Conservation (phyloP, 2,797 vertebrate species). For the Sebastes dallii region DNA sequence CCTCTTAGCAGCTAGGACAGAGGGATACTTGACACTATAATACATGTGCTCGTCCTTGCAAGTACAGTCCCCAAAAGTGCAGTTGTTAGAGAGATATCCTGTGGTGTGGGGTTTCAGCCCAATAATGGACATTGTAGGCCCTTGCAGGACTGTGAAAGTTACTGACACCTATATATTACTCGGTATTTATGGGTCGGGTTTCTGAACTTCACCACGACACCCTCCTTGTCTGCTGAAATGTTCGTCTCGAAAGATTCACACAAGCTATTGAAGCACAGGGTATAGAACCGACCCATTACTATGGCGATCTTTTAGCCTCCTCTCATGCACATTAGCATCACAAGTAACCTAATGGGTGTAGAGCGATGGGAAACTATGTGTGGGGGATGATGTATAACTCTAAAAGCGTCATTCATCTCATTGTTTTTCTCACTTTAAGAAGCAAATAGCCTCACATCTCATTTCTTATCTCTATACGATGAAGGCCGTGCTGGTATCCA, state of each 20-base stretch:
- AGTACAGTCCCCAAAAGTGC: constrained; percentile 7
- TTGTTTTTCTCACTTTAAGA: constrained; percentile 1
- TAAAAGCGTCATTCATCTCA: not conserved
- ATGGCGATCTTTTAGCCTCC: not conserved
- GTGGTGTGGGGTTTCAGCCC: constrained; percentile 23
- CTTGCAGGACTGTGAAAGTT: constrained; percentile 32
- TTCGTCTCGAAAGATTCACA: not conserved
- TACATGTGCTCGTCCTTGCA: constrained; percentile 9
- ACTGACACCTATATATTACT: constrained; percentile 33
- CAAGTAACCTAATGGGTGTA: not conserved
- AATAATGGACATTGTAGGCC: constrained; percentile 3
- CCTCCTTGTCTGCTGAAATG: not conserved
- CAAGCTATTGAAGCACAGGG: not conserved
- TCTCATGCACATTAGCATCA: not conserved
- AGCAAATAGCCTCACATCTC: not conserved
- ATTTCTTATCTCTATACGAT: not conserved
- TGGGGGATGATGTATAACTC: not conserved
- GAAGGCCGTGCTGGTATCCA: not conserved
- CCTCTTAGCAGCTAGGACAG: not conserved
- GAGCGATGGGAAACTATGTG: not conserved
- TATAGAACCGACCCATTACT: not conserved
- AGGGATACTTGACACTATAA: constrained; percentile 16
- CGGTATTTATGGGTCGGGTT: constrained; percentile 37
- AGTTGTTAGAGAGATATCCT: not conserved
- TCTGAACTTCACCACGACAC: not conserved